These are phyloP conservation scores for Drosophila pruinosa DNA, from an alignment of 1,140 invertebrate species.

Conservation along the genomic window DNA sequence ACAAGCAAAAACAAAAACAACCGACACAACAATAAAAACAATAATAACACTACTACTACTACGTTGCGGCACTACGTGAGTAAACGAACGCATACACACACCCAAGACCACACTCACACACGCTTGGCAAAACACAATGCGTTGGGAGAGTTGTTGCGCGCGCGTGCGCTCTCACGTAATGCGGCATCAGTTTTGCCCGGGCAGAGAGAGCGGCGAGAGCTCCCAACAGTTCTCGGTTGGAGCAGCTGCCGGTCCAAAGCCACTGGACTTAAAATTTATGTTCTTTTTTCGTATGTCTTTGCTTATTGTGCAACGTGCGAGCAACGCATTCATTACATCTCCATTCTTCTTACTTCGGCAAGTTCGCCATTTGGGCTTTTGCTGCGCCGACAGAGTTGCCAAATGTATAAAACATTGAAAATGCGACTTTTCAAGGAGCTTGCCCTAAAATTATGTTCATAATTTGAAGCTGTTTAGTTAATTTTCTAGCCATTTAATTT, in stretches of 20 bases:
- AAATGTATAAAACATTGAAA: slow-evolving; percentile 14
- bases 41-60: slow-evolving; percentile 76
- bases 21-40: slow-evolving; percentile 62
- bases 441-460: background rate
- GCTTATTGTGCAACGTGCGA: slow-evolving; percentile 27
- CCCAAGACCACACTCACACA: slow-evolving; percentile 18
- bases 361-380: slow-evolving; percentile 5
- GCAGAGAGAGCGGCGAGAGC: slow-evolving; percentile 13
- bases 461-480: background rate
- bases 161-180: slow-evolving; percentile 38
- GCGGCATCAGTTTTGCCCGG: slow-evolving; percentile 40
- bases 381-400: slow-evolving; percentile 26
- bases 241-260: slow-evolving; percentile 28
- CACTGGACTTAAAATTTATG: slow-evolving; percentile 19
- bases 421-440: background rate
- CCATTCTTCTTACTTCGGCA: slow-evolving; percentile 13
- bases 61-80: slow-evolving; percentile 66
- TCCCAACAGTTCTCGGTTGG: slow-evolving; percentile 11
- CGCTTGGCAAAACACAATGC: slow-evolving; percentile 34
- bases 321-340: slow-evolving; percentile 8
- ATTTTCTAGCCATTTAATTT: no score
- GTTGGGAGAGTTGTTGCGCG: slow-evolving; percentile 25
- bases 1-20: slow-evolving; percentile 66
- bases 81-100: slow-evolving; percentile 53
- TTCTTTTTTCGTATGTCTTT: slow-evolving; percentile 7